A percentile compares a stretch with the other conserved stretches of the same genome.
These are phyloP conservation scores for Megalonaias nervosa DNA, from an alignment of 1,140 invertebrate genomes.

Conservation along the genomic window DNA sequence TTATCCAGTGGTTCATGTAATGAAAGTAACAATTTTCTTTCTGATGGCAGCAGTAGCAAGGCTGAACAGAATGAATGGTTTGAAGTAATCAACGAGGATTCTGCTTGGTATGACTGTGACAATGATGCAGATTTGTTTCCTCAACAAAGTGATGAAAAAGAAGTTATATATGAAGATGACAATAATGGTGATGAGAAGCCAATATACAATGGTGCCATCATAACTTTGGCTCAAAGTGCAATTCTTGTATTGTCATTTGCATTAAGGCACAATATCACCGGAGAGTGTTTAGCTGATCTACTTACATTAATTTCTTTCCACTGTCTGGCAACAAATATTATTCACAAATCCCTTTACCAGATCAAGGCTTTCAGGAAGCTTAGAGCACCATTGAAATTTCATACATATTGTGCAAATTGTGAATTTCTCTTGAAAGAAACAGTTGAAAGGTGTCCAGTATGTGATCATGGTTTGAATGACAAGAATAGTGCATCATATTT, in stretches of 20 bases:
- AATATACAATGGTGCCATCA: constrained; percentile 1
- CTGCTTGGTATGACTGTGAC: too few species aligned
- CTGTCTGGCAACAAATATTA: constrained; percentile 8
- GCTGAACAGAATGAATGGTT: too few species aligned
- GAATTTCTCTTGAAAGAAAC: constrained; percentile 1
- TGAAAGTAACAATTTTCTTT: too few species aligned
- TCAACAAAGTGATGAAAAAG: background rate
- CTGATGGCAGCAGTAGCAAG: too few species aligned
- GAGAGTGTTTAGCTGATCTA: constrained; percentile 1
- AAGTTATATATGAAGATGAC: background rate
- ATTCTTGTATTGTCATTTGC: constrained; percentile 5
- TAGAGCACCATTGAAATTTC: background rate
- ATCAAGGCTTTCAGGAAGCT: background rate
- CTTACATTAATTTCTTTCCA: constrained; percentile 7
- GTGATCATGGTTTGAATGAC: constrained; percentile 6
- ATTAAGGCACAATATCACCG: background rate
- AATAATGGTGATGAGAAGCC: background rate
- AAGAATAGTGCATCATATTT: constrained; percentile 10
- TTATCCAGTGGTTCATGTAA: too few species aligned
- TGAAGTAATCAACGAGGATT: too few species aligned
- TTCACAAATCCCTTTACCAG: constrained; percentile 1
- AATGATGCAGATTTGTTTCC: background rate
- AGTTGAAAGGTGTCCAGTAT: background rate
- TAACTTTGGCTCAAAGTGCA: constrained; percentile 12
- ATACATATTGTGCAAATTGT: constrained; percentile 4